phyloP scores from a whole-genome alignment of 2,888 invertebrate genomes.

The Drosophila hamatofila region DNA sequence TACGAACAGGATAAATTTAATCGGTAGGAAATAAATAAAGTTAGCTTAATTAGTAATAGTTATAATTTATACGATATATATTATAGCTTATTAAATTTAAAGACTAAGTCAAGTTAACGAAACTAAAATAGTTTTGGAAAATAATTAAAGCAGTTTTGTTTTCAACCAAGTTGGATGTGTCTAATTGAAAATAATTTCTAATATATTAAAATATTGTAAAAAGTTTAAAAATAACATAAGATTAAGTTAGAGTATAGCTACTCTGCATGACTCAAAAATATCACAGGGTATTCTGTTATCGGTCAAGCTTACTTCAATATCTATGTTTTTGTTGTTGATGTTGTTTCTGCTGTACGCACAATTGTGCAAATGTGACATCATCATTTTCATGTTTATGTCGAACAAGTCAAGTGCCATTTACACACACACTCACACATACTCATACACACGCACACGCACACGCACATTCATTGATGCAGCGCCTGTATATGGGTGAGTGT shows the following conservation, averaged over 20 bases:
- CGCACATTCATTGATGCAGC: conserved; percentile 14
- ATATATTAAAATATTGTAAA: background rate
- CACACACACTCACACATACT: conserved; percentile 36
- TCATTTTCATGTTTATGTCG: conserved; percentile 81
- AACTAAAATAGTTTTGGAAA: no score
- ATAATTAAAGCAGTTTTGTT: no score
- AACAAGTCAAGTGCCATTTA: conserved; percentile 79
- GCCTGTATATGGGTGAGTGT: conserved; percentile 32
- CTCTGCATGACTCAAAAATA: background rate
- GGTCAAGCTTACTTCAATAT: conserved; percentile 33
- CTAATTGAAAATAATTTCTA: background rate
- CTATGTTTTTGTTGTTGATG: conserved; percentile 44
- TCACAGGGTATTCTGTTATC: conserved; percentile 22
- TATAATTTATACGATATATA: no score
- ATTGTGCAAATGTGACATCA: conserved; percentile 81
- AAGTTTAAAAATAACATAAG: background rate
- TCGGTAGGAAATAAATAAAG: no score
- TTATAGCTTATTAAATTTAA: no score
- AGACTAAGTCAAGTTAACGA: no score
- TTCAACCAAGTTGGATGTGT: no score
- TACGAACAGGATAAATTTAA: no score
- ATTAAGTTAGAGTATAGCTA: background rate
- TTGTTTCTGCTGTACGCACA: conserved; percentile 72
- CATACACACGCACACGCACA: conserved; percentile 33
- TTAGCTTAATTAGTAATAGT: no score